These are phyloP conservation scores for Onychorhynchus coronatus DNA, from an alignment of 2,113 vertebrate genomes.

Conservation along the genomic window DNA sequence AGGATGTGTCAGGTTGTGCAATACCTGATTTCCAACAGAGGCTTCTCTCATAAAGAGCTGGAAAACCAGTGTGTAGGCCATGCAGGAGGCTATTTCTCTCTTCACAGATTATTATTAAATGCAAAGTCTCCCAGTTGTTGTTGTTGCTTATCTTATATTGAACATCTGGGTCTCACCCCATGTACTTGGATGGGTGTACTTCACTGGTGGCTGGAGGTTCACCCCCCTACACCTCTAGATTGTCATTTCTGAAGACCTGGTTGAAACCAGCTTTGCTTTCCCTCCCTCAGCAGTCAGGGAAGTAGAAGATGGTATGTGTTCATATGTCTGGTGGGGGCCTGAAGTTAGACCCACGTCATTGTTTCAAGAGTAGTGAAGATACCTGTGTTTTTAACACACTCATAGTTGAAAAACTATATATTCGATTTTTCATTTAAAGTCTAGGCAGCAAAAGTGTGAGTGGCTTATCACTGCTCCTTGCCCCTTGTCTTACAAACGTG, in stretches of 20 bases:
- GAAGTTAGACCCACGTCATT: fast-evolving
- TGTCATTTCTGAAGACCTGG: background rate
- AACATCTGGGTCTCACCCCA: background rate
- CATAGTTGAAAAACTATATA: background rate
- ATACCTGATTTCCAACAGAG: background rate
- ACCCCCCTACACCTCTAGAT: background rate
- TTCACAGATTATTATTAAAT: background rate
- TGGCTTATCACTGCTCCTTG: background rate
- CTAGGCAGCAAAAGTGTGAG: background rate
- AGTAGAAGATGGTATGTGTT: background rate
- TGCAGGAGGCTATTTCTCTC: background rate
- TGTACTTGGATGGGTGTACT: background rate
- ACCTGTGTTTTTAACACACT: fast-evolving
- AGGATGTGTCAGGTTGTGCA: background rate
- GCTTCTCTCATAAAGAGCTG: background rate
- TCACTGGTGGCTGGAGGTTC: background rate
- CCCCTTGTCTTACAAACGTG: background rate
- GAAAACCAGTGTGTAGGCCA: background rate
- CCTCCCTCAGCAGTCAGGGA: background rate
- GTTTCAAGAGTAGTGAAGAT: background rate
- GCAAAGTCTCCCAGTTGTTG: background rate
- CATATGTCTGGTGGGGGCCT: background rate
- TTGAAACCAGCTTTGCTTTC: background rate
- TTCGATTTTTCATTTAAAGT: background rate
- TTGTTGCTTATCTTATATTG: background rate